Conservation (phyloP, 2,888 invertebrate genomes). For the Alsophila aescularia region DNA sequence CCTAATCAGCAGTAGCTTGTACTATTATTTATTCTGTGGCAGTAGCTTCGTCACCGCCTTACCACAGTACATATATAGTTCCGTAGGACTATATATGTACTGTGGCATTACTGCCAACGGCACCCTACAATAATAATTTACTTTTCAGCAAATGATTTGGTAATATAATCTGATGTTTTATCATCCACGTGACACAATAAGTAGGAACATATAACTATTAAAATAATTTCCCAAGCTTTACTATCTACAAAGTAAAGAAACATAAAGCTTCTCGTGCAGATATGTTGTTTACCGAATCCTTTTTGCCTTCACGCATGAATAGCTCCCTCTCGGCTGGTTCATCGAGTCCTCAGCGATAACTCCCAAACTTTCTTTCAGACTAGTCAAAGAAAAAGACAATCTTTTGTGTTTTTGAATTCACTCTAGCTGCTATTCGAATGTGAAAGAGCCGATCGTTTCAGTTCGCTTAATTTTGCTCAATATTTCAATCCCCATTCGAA, state of each 20-base stretch:
- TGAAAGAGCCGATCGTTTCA: conserved; percentile 14
- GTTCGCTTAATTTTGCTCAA: conserved; percentile 11
- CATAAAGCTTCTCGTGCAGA: conserved; percentile 34
- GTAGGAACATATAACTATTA: neutral
- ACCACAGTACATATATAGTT: no score
- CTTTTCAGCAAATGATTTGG: no score
- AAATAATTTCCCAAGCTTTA: conserved; percentile 15
- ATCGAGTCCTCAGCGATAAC: conserved; percentile 52
- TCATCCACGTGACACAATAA: neutral
- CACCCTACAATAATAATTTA: no score
- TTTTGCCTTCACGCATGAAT: conserved; percentile 58
- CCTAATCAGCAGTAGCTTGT: no score
- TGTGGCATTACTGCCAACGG: no score
- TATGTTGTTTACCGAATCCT: conserved; percentile 58
- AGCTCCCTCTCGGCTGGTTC: conserved; percentile 53
- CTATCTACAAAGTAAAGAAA: conserved; percentile 21
- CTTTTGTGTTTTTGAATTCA: conserved; percentile 43
- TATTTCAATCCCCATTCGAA: conserved; percentile 4
- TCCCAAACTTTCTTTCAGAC: conserved; percentile 50
- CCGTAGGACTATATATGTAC: no score
- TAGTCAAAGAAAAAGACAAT: conserved; percentile 51
- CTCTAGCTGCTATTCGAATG: conserved; percentile 20
- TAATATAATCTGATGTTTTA: neutral
- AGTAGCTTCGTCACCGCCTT: no score
- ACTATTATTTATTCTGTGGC: no score